These are phyloP conservation scores for Drosophila rhopaloa DNA, from an alignment of 1,140 invertebrate genomes.

Conservation along the genomic window DNA sequence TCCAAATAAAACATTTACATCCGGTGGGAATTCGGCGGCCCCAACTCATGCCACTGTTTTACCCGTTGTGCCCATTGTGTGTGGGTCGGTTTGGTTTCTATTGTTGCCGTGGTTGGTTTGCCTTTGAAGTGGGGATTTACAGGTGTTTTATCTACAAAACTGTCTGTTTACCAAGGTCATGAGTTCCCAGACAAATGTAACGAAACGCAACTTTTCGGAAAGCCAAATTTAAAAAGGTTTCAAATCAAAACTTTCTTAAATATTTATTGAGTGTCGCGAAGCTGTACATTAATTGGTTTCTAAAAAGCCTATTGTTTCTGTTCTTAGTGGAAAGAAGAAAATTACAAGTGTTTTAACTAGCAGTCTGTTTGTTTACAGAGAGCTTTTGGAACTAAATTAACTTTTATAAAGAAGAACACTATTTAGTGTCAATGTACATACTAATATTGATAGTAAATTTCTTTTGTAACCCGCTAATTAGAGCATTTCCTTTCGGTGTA, in stretches of 20 bases:
- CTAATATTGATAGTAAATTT: no score
- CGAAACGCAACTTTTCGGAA: constrained; percentile 35
- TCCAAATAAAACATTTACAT: constrained; percentile 76
- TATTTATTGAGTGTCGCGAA: no score
- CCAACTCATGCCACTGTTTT: neutral
- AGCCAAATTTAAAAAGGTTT: neutral
- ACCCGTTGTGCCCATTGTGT: constrained; percentile 22
- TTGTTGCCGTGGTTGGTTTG: constrained; percentile 7
- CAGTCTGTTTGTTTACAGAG: constrained; percentile 9
- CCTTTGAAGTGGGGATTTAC: constrained; percentile 45
- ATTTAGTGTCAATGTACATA: no score
- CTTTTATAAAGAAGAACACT: constrained; percentile 3
- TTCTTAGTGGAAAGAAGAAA: constrained; percentile 3
- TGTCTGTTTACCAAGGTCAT: constrained; percentile 42
- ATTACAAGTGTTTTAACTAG: constrained; percentile 1
- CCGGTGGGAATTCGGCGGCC: constrained; percentile 46
- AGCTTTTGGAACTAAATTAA: constrained; percentile 6
- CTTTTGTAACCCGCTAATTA: no score
- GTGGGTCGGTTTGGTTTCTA: constrained; percentile 8
- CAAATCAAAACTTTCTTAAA: no score
- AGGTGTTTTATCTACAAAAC: constrained; percentile 29
- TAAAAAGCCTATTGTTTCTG: neutral
- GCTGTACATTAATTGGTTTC: no score
- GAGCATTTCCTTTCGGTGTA: no score
- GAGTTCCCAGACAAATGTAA: constrained; percentile 22